Evolutionary conservation across 1,140 invertebrate genomes (phyloP).

Genomic region (Saxidomus purpurata): DNA sequence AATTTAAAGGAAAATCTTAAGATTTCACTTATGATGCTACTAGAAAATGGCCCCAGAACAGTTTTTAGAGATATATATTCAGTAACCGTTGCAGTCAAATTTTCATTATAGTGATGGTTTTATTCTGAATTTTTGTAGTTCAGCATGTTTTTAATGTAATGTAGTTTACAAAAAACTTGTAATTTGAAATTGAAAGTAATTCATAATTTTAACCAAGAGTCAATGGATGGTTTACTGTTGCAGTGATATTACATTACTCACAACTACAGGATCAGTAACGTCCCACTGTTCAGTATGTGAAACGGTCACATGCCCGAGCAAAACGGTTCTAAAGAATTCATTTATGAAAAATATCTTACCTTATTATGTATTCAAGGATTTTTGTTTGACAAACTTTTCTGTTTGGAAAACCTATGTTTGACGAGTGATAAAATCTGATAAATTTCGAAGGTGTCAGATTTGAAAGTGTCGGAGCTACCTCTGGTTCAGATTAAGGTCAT

Average conservation of each 20-base stretch:
- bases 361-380: background rate
- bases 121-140: too few relatives aligned
- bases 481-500: background rate
- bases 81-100: too few relatives aligned
- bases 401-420: background rate
- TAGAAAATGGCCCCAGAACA: too few relatives aligned
- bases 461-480: background rate
- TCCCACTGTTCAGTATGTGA: background rate
- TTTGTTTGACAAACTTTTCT: slow-evolving; percentile 10
- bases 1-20: too few relatives aligned
- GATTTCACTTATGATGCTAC: too few relatives aligned
- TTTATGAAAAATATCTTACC: background rate
- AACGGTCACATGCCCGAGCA: background rate
- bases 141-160: too few relatives aligned
- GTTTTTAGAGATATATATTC: too few relatives aligned
- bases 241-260: background rate
- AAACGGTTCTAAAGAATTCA: background rate
- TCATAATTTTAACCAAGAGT: background rate
- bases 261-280: background rate
- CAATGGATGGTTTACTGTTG: background rate
- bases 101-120: too few relatives aligned
- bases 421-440: background rate
- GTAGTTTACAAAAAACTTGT: too few relatives aligned
- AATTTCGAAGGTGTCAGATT: background rate
- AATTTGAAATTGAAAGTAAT: too few relatives aligned